Base-by-base conservation (phyloP, 2,888 invertebrate species). In the Agonopterix arenella region DNA sequence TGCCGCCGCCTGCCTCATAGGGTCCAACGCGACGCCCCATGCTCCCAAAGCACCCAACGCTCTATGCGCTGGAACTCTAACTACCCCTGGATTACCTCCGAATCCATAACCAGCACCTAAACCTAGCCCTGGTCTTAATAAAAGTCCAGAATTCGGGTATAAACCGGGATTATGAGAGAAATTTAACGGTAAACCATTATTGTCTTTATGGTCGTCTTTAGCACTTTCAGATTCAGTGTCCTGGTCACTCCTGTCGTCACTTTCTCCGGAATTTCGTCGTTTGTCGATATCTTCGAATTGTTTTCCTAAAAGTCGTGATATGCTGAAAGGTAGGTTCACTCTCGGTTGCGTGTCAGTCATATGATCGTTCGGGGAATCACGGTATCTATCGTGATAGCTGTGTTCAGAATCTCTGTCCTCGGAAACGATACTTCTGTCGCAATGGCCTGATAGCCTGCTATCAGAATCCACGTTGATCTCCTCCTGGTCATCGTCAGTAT, bases 21-120 rank as follows among this genome's bases (percentile, higher is more conserved):
- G 90, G 61, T 93, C 92, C 62, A 92, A 80, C 47, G 92, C 91
- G 52, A 93, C 89, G 36, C 90, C 90, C 80, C 91, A 90, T 45
- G 91, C 90, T 7, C 90, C 86, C 51, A 90, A 60, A 43, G 90
- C 88, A 1, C 90, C 90, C 42, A 91, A 73, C 4, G 89, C 88
- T 62, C 95, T 85, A 72, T 97, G 97, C 51, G 95, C 95, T 47
- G 95, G 96, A 59, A 95, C 95, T 68, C 95, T 90, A 61, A 95
- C 92, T 46, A 95, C 97, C 64, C 95, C 95, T 55, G 94, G 95
- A 51, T 91, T 93, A 52, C 90, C 81, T 49, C 91, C 80, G 73
- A 91, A 84, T 86, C 91, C 81, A 80, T 91, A 84, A 60, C 91
- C 89, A 40, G 67, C 83, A 76, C 91, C 81, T 50, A 88, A 64